These are phyloP conservation scores for Pipistrellus nathusii DNA, from an alignment of 2,797 vertebrate genomes.

Conservation along the genomic window DNA sequence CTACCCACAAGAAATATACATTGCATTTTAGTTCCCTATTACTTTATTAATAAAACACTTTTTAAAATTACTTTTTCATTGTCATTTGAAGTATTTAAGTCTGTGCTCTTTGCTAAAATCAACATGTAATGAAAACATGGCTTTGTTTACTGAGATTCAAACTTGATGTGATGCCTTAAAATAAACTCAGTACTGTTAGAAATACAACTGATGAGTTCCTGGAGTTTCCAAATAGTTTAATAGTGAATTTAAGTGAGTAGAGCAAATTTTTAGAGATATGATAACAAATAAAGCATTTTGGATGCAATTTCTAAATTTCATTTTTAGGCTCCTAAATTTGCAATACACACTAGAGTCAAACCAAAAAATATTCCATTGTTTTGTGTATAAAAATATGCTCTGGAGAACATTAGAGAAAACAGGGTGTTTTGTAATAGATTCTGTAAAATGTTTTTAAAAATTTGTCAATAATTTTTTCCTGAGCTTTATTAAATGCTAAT, in stretches of 20 bases:
- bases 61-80: slow-evolving; percentile 53
- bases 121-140: slow-evolving; percentile 57
- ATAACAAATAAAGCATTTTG: slow-evolving; percentile 53
- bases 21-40: slow-evolving; percentile 9
- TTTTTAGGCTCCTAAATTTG: slow-evolving; percentile 51
- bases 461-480: slow-evolving; percentile 19
- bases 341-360: not conserved
- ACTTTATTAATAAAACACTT: slow-evolving; percentile 33
- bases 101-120: slow-evolving; percentile 56
- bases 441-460: slow-evolving; percentile 8
- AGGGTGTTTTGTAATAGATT: slow-evolving; percentile 29
- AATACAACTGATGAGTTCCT: slow-evolving; percentile 55
- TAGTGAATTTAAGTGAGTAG: slow-evolving; percentile 48
- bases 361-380: not conserved
- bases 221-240: slow-evolving; percentile 59
- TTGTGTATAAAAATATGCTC: slow-evolving; percentile 6
- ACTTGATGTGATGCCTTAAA: slow-evolving; percentile 67
- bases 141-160: slow-evolving; percentile 70
- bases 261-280: not conserved
- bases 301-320: slow-evolving; percentile 52
- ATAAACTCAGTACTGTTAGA: slow-evolving; percentile 71
- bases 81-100: slow-evolving; percentile 44
- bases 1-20: slow-evolving; percentile 49
- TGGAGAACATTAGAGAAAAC: not conserved
- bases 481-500: slow-evolving; percentile 35